A percentile compares a stretch with the other conserved stretches of the same genome.
Evolutionary conservation across 1,140 invertebrate genomes (phyloP).

Genomic region (Rhagoletis pomonella): DNA sequence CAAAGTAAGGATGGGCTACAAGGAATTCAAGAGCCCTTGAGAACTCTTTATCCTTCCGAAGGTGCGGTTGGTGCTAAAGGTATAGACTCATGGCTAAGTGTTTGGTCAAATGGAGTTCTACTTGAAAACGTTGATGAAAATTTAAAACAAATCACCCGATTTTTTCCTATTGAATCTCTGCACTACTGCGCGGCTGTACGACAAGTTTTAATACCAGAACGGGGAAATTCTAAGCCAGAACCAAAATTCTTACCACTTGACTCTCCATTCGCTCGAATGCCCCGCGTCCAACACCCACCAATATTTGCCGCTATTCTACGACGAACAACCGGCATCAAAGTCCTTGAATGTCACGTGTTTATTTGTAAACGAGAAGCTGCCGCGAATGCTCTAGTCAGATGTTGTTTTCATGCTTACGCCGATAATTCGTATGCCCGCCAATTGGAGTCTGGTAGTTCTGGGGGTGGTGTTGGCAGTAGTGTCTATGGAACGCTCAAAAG

Average conservation of each 20-base stretch:
- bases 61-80: slow-evolving; percentile 90
- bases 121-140: slow-evolving; percentile 98
- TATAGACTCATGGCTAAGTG: slow-evolving; percentile 97
- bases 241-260: slow-evolving; percentile 96
- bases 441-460: slow-evolving; percentile 77
- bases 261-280: slow-evolving; percentile 93
- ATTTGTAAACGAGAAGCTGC: slow-evolving; percentile 97
- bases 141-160: slow-evolving; percentile 94
- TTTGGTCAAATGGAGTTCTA: slow-evolving; percentile 97
- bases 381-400: slow-evolving; percentile 93
- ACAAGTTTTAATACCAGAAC: slow-evolving; percentile 81
- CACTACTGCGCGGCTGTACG: slow-evolving; percentile 98
- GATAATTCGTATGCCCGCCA: slow-evolving; percentile 94
- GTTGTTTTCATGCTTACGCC: slow-evolving; percentile 96
- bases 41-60: slow-evolving; percentile 91
- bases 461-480: slow-evolving; percentile 64
- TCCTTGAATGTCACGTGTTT: slow-evolving; percentile 99
- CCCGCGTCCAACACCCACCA: slow-evolving; percentile 93
- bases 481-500: slow-evolving; percentile 73
- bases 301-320: slow-evolving; percentile 97
- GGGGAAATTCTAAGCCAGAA: slow-evolving; percentile 75
- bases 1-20: slow-evolving; percentile 98
- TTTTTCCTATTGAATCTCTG: slow-evolving; percentile 97
- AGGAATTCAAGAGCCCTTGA: slow-evolving; percentile 97
- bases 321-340: slow-evolving; percentile 97